Base-by-base conservation (phyloP, 1,140 invertebrate species). In the Aphelinus certus region DNA sequence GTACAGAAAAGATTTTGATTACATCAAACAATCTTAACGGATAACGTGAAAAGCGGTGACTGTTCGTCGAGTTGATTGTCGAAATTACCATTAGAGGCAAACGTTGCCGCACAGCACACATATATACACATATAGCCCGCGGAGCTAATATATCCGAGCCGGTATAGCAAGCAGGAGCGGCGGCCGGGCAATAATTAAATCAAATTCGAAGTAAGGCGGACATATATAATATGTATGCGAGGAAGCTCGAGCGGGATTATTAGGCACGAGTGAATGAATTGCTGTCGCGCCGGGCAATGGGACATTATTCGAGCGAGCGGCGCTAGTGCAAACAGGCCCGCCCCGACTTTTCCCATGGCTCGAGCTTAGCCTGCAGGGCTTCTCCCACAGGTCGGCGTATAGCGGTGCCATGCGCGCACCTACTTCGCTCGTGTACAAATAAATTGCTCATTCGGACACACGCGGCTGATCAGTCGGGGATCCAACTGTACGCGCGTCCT, bases 271-370 rank as follows among this genome's bases (percentile, higher is more conserved):
- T 86, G 81, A 85, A 87, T 86, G 81, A 82, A 85, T 26, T 26
- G 79, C 81, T 81, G 83, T 82, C 61, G 26, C 69, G 67, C 46
- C 3, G 3, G 26, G 45, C 82, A 79, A 80, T 82, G 45, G 84
- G 85, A 83, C 81, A 85, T 86, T 87, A 86, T 86, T 86, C 83
- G 82, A 76, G 80, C 80, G 83, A 79, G 79, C 83, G 83, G 87
- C 87, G 86, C 81, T 80, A 84, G 81, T 80, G 78, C 85, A 87
- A 88, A 88, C 85, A 87, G 79, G 68, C 81, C 82, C 81, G 81
- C 26, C 26, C 83, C 82, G 83, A 85, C 83, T 87, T 88, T 88
- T 88, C 87, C 87, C 86, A 88, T 87, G 86, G 76, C 68, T 62
- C 68, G 70, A 26, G 26, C 26, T 26, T 26, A 26, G 26, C n/a